Evolutionary conservation across 1,140 invertebrate genomes (phyloP).

Genomic region (Drosophila novamexicana): DNA sequence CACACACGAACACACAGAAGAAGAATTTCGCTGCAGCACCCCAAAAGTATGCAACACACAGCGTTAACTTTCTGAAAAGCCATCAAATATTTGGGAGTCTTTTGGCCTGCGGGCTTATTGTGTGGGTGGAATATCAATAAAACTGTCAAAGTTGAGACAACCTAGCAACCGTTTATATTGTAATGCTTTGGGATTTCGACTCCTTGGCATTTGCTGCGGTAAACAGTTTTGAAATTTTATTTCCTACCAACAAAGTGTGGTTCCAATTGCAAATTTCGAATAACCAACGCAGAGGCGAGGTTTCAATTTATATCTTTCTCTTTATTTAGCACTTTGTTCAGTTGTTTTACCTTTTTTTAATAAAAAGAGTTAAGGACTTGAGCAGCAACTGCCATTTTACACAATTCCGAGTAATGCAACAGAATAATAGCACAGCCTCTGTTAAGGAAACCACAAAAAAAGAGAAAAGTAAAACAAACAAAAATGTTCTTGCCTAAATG

Average conservation of each 20-base stretch:
- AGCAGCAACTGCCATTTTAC: background rate
- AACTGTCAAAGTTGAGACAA: conserved; percentile 47
- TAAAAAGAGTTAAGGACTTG: conserved; percentile 5
- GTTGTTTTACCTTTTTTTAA: background rate
- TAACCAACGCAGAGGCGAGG: conserved; percentile 3
- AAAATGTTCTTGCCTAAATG: background rate
- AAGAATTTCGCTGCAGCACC: background rate
- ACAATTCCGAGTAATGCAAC: conserved; percentile 9
- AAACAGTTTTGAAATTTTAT: conserved; percentile 32
- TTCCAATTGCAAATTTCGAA: conserved; percentile 17
- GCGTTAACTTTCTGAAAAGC: conserved; percentile 53
- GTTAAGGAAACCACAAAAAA: background rate
- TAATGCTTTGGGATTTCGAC: background rate
- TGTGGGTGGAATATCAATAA: conserved; percentile 42
- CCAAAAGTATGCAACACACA: conserved; percentile 40
- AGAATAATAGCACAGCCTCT: background rate
- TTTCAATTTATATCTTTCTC: conserved; percentile 24
- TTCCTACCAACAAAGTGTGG: conserved; percentile 19
- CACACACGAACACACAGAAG: conserved; percentile 15
- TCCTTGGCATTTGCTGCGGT: conserved; percentile 30
- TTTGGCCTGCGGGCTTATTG: conserved; percentile 9
- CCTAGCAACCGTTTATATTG: conserved; percentile 9
- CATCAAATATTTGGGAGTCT: conserved; percentile 48
- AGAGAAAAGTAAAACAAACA: conserved; percentile 18
- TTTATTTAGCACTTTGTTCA: conserved; percentile 2